A percentile compares a stretch with the other conserved stretches of the same genome.
Evolutionary conservation across 2,888 invertebrate genomes (phyloP).

Genomic region (Cryptocheilus praepositus): DNA sequence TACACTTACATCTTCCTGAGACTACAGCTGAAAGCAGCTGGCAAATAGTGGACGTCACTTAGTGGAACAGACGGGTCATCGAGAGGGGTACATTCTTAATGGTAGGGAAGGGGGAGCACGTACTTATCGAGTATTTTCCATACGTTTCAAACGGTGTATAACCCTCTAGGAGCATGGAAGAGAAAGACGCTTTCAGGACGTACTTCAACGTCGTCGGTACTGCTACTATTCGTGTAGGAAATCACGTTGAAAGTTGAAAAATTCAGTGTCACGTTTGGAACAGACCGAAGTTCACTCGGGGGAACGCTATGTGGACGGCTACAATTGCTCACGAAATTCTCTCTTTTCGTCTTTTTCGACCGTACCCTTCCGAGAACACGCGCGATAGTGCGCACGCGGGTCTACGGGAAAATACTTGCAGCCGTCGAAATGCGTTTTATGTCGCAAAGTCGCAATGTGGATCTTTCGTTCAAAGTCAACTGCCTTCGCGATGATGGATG

Average conservation of each 20-base stretch:
- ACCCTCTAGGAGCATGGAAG: constrained; percentile 8
- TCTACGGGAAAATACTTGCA: no score
- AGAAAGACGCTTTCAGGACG: constrained; percentile 32
- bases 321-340: constrained; percentile 35
- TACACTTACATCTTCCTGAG: constrained; percentile 34
- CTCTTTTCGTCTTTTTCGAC: constrained; percentile 1
- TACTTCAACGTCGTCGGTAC: constrained; percentile 21
- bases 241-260: constrained; percentile 45
- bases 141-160: constrained; percentile 46
- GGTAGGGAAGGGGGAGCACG: constrained; percentile 39
- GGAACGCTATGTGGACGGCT: constrained; percentile 30
- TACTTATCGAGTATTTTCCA: constrained; percentile 47
- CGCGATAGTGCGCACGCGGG: no score
- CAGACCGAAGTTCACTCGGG: constrained; percentile 29
- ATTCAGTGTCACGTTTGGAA: constrained; percentile 38
- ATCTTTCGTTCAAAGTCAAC: no score
- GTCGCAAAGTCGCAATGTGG: no score
- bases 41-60: constrained; percentile 63
- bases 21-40: constrained; percentile 50
- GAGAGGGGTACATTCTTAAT: constrained; percentile 36
- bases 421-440: no score
- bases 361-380: not conserved
- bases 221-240: constrained; percentile 31
- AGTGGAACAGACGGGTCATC: constrained; percentile 29
- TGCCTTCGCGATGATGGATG: no score